Evolutionary conservation across 2,888 invertebrate genomes (phyloP), one percentile per base, ranked within the genome.

Genomic region (Nomada lathburiana): DNA sequence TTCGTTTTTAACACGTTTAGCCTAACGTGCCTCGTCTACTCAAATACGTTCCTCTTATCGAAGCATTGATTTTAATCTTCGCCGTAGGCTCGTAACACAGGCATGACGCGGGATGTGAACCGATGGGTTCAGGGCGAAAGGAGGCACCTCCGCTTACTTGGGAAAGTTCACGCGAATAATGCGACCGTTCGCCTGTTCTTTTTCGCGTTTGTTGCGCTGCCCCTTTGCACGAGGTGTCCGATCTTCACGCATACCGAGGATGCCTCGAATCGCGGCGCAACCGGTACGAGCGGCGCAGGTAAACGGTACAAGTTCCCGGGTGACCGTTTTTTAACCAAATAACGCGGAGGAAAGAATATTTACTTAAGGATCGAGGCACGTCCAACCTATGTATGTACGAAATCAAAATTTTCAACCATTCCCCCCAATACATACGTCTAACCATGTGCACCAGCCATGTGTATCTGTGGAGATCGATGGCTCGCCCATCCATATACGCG

Each of bases 291-390:
- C 68, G n/a, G n/a, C 60, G 65, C 84, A 88, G 63, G 86, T 72
- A 86, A 86, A 87, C 82, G 86, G 69, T 62, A 69, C 55, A 44
- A 69, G 50, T 70, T 67, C 60, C 55, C 57, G 44, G 83, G 57
- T 81, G 74, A 79, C 74, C 67, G 82, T 76, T 83, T 88, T 89
- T 87, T 88, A 88, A 82, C 87, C 88, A 90, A 90, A 90, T 88
- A 87, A 82, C 67, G 76, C 76, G 57, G 80, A 67, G 80, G 81
- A 72, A 79, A 83, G 82, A 74, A 78, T 91, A 89, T 91, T 91
- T 92, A 84, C 82, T 91, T 87, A 88, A 87, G 89, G 80, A 86
- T 82, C 84, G 76, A 86, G 83, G 88, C 91, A 92, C 91, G 90
- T 90, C 71, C 88, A 76, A 84, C 76, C 47, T 57, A 36, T 47